Percentiles rank a stretch among this genome's conserved stretches.
These are phyloP conservation scores for Corapipo altera DNA, from an alignment of 2,113 vertebrate genomes.

Conservation along the genomic window DNA sequence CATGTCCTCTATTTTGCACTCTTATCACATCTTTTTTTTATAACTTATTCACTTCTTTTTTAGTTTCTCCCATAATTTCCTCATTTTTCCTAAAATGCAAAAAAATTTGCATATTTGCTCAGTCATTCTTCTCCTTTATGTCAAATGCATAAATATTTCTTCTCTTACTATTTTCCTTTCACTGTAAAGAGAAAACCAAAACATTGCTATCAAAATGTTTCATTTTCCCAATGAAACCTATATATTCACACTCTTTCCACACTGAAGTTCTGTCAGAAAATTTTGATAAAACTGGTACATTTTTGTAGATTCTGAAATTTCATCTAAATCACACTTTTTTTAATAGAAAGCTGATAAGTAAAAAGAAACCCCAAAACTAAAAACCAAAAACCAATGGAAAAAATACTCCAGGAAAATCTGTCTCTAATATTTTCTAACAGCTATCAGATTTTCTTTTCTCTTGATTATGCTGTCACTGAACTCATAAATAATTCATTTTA, in stretches of 20 bases:
- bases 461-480: background rate
- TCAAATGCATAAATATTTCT: background rate
- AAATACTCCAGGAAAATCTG: background rate
- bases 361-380: background rate
- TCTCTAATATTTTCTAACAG: background rate
- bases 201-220: background rate
- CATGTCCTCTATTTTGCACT: background rate
- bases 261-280: background rate
- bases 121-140: background rate
- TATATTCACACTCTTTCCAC: background rate
- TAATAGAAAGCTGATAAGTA: background rate
- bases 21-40: background rate
- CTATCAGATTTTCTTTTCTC: background rate
- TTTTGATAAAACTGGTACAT: background rate
- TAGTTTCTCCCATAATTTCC: background rate
- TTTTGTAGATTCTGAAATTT: background rate
- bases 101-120: background rate
- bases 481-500: background rate
- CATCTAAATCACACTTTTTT: background rate
- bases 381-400: background rate
- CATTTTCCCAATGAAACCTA: background rate
- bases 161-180: background rate
- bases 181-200: background rate
- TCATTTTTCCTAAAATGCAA: background rate
- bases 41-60: background rate